Base-by-base conservation (phyloP, 1,140 invertebrate species). In the Drosophila arizonae region DNA sequence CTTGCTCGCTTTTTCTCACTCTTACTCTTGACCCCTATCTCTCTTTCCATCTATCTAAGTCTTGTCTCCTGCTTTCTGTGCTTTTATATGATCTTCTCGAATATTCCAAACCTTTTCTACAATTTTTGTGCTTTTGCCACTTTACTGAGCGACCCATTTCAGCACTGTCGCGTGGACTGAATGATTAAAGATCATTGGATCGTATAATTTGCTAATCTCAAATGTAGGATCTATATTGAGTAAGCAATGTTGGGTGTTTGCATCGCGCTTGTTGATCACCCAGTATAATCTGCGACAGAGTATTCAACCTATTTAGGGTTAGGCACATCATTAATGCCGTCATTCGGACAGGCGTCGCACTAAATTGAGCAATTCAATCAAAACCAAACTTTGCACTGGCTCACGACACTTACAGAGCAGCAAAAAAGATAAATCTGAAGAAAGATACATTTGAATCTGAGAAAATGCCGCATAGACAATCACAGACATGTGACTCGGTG, bases 351-450 rank as follows among this genome's bases (percentile, higher is more conserved):
- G 46, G 72, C 66, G 72, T 64, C 58, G 41, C 36, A 58, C 52
- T 72, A 79, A 79, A 76, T 77, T 73, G 71, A 77, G 66, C 65
- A 77, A 77, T 76, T 76, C 76, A 79, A 79, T 79, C 73, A 72
- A 61, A 76, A 24, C 62, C 33, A 63, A 76, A 52, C 67, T 73
- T 67, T 73, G 58, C 70, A 64, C 75, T 36, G 41, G 33, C 17
- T 62, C 39, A 24, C 50, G 48, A 67, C 62, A 55, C 45, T 58
- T 67, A 52, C 62, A 66, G 21, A 60, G 39, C 39, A 30, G 8
- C 10, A 21, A 21, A 39, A 8, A 33, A n/a, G 6, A 46, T 28
- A n/a, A 65, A 46, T 10, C 24, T 26, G 17, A 13, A 43, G 15
- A 10, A 43, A 66, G 41, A 75, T 66, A 66, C 57, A 54, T 76